Evolutionary conservation across 2,113 vertebrate genomes (phyloP).

Genomic region (Scartelaos histophorus): DNA sequence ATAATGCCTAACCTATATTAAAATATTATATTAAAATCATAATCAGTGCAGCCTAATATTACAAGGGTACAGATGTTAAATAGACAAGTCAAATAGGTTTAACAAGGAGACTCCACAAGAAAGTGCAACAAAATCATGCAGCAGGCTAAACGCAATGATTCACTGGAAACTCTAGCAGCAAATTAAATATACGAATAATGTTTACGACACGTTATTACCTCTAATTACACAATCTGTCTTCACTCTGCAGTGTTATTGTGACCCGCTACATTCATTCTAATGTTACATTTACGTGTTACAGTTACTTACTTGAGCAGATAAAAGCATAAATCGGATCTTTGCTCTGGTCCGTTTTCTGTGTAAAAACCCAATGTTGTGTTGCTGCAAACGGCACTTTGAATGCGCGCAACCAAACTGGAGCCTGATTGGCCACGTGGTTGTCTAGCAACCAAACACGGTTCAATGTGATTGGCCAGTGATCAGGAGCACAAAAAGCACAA

Average conservation of each 20-base stretch:
- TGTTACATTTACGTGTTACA: not conserved
- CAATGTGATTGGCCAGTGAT: conserved; percentile 54
- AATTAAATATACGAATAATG: not conserved
- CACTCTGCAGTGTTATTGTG: too few relatives aligned
- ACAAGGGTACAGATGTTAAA: not conserved
- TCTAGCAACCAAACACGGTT: conserved; percentile 65
- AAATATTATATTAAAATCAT: too few relatives aligned
- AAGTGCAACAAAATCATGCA: too few relatives aligned
- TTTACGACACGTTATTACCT: not conserved
- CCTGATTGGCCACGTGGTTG: conserved; percentile 66
- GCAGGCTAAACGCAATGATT: not conserved
- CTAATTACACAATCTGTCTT: not conserved
- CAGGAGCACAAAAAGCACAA: not conserved
- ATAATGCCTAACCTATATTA: too few relatives aligned
- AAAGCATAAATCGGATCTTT: not conserved
- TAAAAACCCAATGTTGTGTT: not conserved
- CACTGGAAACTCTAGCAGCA: not conserved
- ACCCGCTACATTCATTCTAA: not conserved
- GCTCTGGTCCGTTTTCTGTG: not conserved
- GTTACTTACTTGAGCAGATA: conserved; percentile 10
- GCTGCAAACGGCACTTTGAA: not conserved
- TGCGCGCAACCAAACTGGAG: conserved; percentile 37
- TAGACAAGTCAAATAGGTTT: not conserved
- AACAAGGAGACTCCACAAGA: not conserved
- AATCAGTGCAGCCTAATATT: not conserved